phyloP scores from a whole-genome alignment of 1,140 invertebrate species.

The Popillia japonica region DNA sequence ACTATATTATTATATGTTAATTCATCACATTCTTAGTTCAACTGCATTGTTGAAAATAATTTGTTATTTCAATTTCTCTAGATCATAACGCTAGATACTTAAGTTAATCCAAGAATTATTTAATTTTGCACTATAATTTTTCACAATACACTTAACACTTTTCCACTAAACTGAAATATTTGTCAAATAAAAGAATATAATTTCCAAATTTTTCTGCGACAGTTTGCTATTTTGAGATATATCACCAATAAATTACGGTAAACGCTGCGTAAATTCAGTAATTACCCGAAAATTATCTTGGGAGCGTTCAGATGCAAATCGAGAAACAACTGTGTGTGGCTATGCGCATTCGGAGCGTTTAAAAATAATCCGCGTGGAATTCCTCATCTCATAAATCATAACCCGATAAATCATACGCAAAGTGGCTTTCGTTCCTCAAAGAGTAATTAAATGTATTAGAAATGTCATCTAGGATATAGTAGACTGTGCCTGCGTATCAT shows the following conservation, averaged over 20 bases:
- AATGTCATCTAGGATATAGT: not conserved
- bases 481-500: not conserved
- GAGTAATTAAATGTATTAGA: constrained; percentile 1
- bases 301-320: not conserved
- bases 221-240: not conserved
- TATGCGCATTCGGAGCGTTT: not conserved
- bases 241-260: not conserved
- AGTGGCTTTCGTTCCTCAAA: constrained; percentile 9
- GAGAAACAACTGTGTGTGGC: not conserved
- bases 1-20: no score
- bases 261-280: not conserved
- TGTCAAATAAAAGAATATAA: no score
- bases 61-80: no score
- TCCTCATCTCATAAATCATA: constrained; percentile 10
- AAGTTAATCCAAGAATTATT: no score
- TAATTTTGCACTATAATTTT: no score
- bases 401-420: not conserved
- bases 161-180: no score
- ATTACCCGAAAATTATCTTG: not conserved
- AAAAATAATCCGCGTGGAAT: constrained; percentile 5
- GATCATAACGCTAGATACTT: no score
- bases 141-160: no score
- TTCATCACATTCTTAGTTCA: no score
- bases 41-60: no score
- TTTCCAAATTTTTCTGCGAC: no score